Base-by-base conservation (phyloP, 2,888 invertebrate species). In the Drosophila borealis region DNA sequence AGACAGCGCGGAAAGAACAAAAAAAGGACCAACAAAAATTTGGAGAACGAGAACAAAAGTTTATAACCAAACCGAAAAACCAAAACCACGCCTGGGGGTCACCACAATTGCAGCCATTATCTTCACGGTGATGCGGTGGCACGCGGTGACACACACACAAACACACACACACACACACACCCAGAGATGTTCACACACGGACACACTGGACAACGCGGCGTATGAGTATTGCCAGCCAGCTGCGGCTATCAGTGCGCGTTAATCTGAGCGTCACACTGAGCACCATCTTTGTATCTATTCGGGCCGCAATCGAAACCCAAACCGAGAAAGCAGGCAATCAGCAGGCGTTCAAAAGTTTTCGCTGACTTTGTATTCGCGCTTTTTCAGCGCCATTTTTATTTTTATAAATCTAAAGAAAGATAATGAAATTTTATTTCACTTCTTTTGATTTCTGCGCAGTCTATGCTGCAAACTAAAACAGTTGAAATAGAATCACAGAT, bases 381-480 rank as follows among this genome's bases (percentile, higher is more conserved):
- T 45, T 59, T 48, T 39, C 45, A 49, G 64, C 55, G 70, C 73
- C 78, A 75, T 77, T 82, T 79, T 78, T 82, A 75, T 85, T 81
- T 87, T 88, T 81, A 77, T 79, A 89, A 87, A 89, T 89, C 88
- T 89, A 89, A 89, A 89, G 80, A 87, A 80, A 87, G 84, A 81
- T 90, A 90, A 89, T 83, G 81, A 81, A 81, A 88, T 88, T 89
- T 88, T 82, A 81, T 88, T 78, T 75, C 69, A 68, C 65, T 77
- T 86, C 82, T 81, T 81, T 82, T 86, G 87, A 87, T 88, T 88
- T 83, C 74, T 49, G 59, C 79, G 79, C 78, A 71, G 74, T 80
- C 77, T 67, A 67, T 64, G 78, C 81, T 80, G 54, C 70, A 82
- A 88, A 77, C 80, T 83, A 88, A 83, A 78, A 69, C 79, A 81